Evolutionary conservation across 1,140 invertebrate species (phyloP).

Genomic region (Euwallacea fornicatus): DNA sequence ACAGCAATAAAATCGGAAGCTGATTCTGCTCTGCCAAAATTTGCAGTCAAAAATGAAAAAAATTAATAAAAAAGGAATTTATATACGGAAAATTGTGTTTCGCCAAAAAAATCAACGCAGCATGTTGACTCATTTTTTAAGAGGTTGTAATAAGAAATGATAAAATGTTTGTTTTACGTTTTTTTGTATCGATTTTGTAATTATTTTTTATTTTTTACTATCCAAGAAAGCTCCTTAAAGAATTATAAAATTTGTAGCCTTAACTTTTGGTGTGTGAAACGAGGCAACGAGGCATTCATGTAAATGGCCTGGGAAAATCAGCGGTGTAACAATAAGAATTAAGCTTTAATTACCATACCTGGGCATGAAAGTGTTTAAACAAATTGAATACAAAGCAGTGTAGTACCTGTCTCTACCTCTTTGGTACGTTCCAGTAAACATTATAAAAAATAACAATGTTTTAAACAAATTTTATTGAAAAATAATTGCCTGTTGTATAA

Average conservation of each 20-base stretch:
- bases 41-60: no score
- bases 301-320: conserved; percentile 25
- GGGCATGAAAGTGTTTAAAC: conserved; percentile 17
- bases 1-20: no score
- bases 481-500: background rate
- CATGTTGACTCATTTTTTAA: no score
- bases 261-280: background rate
- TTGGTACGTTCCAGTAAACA: background rate
- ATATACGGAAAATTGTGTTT: no score
- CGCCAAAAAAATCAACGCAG: no score
- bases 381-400: conserved; percentile 27
- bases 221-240: background rate
- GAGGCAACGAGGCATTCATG: background rate
- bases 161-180: no score
- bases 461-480: conserved; percentile 2
- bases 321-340: conserved; percentile 24
- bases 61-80: no score
- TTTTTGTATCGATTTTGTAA: no score
- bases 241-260: conserved; percentile 7
- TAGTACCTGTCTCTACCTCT: background rate
- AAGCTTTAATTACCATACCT: conserved; percentile 14
- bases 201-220: background rate
- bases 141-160: no score
- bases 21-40: no score
- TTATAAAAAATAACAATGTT: background rate